Percentiles rank a stretch among this genome's conserved stretches.
Evolutionary conservation across 2,888 invertebrate genomes (phyloP).

Genomic region (Gasteruption jaculator): DNA sequence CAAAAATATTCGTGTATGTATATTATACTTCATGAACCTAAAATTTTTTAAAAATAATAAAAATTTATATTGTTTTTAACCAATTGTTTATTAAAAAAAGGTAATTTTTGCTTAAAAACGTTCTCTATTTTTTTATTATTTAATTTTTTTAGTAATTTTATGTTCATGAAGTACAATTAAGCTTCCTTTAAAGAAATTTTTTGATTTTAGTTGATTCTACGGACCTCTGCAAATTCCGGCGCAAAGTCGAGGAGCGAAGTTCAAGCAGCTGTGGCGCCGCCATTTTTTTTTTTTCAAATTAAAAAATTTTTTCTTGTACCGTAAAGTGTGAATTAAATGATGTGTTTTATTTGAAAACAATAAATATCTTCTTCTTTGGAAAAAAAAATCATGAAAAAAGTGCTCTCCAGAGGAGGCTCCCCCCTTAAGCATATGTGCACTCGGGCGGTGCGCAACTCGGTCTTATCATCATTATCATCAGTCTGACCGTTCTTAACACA

Average conservation of each 20-base stretch:
- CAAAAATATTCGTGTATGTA: constrained; percentile 1
- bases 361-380: neutral
- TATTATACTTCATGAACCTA: neutral
- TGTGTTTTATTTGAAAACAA: neutral
- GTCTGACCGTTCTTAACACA: no score
- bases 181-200: constrained; percentile 1
- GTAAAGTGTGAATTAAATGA: neutral
- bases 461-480: no score
- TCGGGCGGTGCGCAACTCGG: no score
- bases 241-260: constrained; percentile 1
- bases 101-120: neutral
- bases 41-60: constrained; percentile 1
- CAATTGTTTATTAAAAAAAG: neutral
- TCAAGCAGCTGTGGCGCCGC: constrained; percentile 1
- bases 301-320: constrained; percentile 1
- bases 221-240: neutral
- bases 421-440: no score
- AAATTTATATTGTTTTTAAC: constrained; percentile 1
- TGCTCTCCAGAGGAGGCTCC: neutral
- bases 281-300: constrained; percentile 3
- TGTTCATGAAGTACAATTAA: neutral
- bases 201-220: constrained; percentile 2
- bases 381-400: constrained; percentile 2
- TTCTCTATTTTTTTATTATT: neutral
- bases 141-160: constrained; percentile 4